Percentiles rank a stretch among this genome's conserved stretches.
Conservation (phyloP, 1,140 invertebrate genomes). For the Papilio aristodemus region DNA sequence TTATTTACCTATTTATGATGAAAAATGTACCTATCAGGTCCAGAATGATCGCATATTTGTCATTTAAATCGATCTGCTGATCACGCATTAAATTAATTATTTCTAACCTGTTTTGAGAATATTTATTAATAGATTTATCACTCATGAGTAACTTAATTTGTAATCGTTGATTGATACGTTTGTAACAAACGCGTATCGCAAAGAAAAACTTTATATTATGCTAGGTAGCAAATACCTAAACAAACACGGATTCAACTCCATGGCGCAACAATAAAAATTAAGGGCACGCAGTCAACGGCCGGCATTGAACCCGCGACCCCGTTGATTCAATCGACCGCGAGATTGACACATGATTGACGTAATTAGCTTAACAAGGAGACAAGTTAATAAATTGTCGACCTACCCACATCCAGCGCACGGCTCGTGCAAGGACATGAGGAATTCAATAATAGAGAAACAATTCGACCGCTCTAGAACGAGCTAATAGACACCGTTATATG, state of each 20-base stretch:
- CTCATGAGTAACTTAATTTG: too few species aligned
- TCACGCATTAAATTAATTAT: too few species aligned
- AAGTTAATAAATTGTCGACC: constrained; percentile 28
- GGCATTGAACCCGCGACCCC: constrained; percentile 38
- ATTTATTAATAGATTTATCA: too few species aligned
- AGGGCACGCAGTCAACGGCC: constrained; percentile 16
- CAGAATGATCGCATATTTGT: too few species aligned
- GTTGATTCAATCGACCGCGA: constrained; percentile 31
- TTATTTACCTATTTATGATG: too few species aligned
- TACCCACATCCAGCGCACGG: constrained; percentile 1
- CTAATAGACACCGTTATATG: not conserved
- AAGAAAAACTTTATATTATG: not conserved
- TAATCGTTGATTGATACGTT: too few species aligned
- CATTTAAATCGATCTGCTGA: too few species aligned
- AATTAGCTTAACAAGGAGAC: constrained; percentile 35
- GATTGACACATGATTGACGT: constrained; percentile 41
- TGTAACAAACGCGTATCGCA: too few species aligned
- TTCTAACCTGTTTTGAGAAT: too few species aligned
- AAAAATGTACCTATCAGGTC: too few species aligned
- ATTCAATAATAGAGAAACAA: constrained; percentile 27
- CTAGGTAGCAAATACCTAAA: not conserved
- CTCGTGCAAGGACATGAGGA: not conserved
- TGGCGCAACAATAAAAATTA: constrained; percentile 23
- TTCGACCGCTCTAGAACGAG: not conserved
- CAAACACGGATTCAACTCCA: not conserved